These are phyloP conservation scores for Bombus soroeensis DNA, from an alignment of 1,140 invertebrate genomes.

Conservation along the genomic window DNA sequence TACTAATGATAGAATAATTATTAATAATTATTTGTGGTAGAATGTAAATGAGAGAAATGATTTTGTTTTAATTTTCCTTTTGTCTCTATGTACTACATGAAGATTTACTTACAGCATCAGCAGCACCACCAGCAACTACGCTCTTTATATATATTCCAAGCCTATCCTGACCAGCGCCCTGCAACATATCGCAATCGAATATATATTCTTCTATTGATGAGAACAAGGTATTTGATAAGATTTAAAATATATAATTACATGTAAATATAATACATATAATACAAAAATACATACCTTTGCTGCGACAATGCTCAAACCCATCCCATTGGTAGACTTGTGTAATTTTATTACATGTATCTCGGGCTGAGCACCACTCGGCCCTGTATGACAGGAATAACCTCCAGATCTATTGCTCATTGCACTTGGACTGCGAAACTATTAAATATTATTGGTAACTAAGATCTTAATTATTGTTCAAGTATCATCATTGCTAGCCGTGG, in stretches of 20 bases:
- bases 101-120: constrained; percentile 89
- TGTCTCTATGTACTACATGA: too few relatives aligned
- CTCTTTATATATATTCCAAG: constrained; percentile 99
- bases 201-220: background rate
- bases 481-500: background rate
- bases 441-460: constrained; percentile 47
- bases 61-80: too few relatives aligned
- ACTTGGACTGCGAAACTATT: constrained; percentile 86
- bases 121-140: constrained; percentile 97
- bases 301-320: constrained; percentile 97
- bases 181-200: constrained; percentile 55
- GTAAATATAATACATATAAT: background rate
- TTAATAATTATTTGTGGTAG: too few relatives aligned
- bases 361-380: constrained; percentile 83
- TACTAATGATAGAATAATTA: too few relatives aligned
- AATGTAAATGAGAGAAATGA: too few relatives aligned
- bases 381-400: constrained; percentile 77
- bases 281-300: constrained; percentile 87
- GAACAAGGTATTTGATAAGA: background rate
- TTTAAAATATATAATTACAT: too few relatives aligned
- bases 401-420: constrained; percentile 85
- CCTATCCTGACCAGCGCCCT: constrained; percentile 95
- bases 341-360: constrained; percentile 94
- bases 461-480: background rate
- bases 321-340: constrained; percentile 95